Evolutionary conservation across 2,797 vertebrate species (phyloP), one percentile per base, ranked within the genome.

Genomic region (Peromyscus melanophrys): DNA sequence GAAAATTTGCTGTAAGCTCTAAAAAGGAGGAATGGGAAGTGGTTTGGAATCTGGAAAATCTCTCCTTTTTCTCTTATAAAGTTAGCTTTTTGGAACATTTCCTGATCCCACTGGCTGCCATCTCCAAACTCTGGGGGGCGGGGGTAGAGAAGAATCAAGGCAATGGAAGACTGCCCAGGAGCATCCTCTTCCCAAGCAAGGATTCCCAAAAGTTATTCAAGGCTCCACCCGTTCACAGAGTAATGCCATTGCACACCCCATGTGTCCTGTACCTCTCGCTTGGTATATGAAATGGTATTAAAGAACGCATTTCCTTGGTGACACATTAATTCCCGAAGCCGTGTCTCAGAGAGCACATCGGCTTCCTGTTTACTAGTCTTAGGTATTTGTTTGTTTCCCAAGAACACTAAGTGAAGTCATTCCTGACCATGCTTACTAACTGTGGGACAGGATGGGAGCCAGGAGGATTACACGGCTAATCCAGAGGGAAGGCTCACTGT

Each of bases 1-100:
- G 77, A 96, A 92, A 83, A 89, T 75, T 59, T 95, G 43, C 94
- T 91, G 92, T 89, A 77, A 83, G 37, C 10, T 93, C 67, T 63
- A 73, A 82, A 75, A 96, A 88, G 8, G 76, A 96, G 23, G 40
- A 96, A 82, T 34, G 40, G 25, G 82, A 95, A 49, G n/a, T 69
- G 89, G 55, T 78, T 85, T 65, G 43, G 55, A 83, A 78, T 69
- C n/a, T 63, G 78, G 21, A 89, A 94, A 92, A 69, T 57, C 5
- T 29, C 88, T 90, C 1, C 25, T 63, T 49, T 93, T 87, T 89
- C 52, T 96, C 89, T 94, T 87, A 27, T 4, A 52, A 61, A 92
- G 46, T 57, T 27, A 96, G 61, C 31, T 46, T 86, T 90, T 77
- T 65, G n/a, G 17, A 59, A 81, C 34, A 84, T 81, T 95, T 78